Percentiles rank a stretch among this genome's conserved stretches.
Conservation (phyloP, 2,888 invertebrate species). For the Phytoseiulus persimilis region DNA sequence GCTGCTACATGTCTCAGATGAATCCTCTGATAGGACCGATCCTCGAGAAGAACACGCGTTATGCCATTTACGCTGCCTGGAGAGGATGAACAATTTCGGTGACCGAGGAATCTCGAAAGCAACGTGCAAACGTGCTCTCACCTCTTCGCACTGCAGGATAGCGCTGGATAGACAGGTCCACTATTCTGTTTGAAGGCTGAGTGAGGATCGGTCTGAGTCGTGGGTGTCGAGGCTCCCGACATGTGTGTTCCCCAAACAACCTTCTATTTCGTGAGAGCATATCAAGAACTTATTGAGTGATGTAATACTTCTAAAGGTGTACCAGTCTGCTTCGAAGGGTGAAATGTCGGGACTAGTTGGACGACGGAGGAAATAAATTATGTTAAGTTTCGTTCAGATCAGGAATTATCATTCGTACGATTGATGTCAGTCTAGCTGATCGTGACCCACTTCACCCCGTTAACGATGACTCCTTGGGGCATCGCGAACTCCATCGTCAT, state of each 20-base stretch:
- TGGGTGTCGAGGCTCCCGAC: no score
- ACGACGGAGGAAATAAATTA: neutral
- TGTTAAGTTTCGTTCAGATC: neutral
- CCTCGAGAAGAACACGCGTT: slow-evolving; percentile 59
- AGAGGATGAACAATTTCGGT: neutral
- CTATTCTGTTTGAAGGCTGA: neutral
- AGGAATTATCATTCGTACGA: neutral
- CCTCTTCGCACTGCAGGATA: neutral
- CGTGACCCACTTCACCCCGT: no score
- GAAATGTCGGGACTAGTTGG: neutral
- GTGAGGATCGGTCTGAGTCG: no score
- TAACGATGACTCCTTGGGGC: no score
- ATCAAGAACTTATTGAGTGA: no score
- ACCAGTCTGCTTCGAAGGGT: neutral
- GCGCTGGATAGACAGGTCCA: neutral
- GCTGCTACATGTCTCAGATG: slow-evolving; percentile 86
- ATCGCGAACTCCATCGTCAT: no score
- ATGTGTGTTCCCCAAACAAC: no score
- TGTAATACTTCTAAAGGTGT: no score
- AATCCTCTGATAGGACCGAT: slow-evolving; percentile 80
- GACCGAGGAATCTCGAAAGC: neutral
- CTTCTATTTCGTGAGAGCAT: no score
- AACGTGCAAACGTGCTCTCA: neutral
- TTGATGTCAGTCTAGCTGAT: neutral
- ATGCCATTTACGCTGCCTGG: neutral